phyloP scores from a whole-genome alignment of 2,797 vertebrate species.

The Sciurus vulgaris region DNA sequence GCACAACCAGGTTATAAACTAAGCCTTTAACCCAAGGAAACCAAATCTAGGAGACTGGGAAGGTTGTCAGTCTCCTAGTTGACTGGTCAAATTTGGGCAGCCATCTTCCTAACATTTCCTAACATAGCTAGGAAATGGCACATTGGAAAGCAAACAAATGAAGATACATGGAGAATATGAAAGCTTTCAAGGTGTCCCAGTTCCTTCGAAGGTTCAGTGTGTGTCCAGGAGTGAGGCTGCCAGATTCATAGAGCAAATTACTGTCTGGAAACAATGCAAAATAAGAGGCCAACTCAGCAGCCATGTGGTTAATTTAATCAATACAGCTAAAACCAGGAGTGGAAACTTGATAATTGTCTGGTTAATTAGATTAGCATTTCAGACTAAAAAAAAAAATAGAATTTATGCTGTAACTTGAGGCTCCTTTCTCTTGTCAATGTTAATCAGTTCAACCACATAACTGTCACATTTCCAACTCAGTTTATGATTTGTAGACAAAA shows the following conservation, averaged over 20 bases:
- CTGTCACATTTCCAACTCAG: not conserved
- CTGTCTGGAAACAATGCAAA: not conserved
- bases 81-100: not conserved
- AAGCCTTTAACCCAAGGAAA: not conserved
- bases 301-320: not conserved
- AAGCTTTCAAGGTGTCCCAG: not conserved
- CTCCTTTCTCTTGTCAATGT: not conserved
- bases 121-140: not conserved
- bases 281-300: not conserved
- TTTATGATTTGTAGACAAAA: slow-evolving; percentile 41
- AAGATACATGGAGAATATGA: not conserved
- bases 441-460: slow-evolving; percentile 31
- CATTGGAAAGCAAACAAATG: not conserved
- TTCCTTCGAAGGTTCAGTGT: not conserved
- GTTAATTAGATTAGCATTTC: slow-evolving; percentile 11
- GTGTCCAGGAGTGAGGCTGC: not conserved
- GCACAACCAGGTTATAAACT: not conserved
- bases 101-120: no score
- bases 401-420: not conserved
- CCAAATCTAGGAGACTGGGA: not conserved
- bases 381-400: not conserved
- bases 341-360: slow-evolving; percentile 18
- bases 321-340: not conserved
- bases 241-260: not conserved
- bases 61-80: no score